These are phyloP conservation scores for Antheraea mylitta DNA, from an alignment of 1,140 invertebrate species.

Conservation along the genomic window DNA sequence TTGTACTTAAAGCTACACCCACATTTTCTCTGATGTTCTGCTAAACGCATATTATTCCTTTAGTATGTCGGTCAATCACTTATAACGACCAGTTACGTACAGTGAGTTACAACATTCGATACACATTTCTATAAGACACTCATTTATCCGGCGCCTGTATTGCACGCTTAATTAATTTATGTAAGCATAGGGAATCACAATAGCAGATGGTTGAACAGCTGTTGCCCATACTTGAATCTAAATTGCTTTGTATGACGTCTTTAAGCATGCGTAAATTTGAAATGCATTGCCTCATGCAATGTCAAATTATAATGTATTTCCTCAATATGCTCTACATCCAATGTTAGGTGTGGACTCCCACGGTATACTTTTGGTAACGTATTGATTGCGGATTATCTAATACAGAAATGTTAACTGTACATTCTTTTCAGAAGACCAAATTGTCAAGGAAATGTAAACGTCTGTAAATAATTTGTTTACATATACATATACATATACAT, in stretches of 20 bases:
- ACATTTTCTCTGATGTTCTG: conserved; percentile 6
- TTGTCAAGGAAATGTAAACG: too few species aligned
- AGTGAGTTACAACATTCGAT: conserved; percentile 23
- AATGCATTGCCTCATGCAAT: conserved; percentile 18
- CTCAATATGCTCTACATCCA: background rate
- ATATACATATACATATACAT: too few species aligned
- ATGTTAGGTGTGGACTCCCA: background rate
- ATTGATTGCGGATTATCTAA: too few species aligned
- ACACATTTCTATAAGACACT: conserved; percentile 24
- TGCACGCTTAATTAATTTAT: conserved; percentile 45
- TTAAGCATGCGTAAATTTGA: conserved; percentile 24
- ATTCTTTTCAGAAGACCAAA: too few species aligned
- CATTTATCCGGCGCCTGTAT: conserved; percentile 29
- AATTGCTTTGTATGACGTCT: conserved; percentile 35
- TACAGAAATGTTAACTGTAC: too few species aligned
- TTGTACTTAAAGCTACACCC: conserved; percentile 7
- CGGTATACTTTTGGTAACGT: background rate
- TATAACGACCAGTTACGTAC: conserved; percentile 24
- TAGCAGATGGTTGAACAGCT: conserved; percentile 48
- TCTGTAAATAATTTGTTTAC: too few species aligned
- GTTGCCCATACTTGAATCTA: conserved; percentile 34
- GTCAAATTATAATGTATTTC: background rate
- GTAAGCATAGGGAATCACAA: conserved; percentile 44
- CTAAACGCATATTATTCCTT: conserved; percentile 17
- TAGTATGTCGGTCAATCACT: conserved; percentile 24